Base-by-base conservation (phyloP, 2,797 vertebrate genomes). In the Anguilla anguilla region DNA sequence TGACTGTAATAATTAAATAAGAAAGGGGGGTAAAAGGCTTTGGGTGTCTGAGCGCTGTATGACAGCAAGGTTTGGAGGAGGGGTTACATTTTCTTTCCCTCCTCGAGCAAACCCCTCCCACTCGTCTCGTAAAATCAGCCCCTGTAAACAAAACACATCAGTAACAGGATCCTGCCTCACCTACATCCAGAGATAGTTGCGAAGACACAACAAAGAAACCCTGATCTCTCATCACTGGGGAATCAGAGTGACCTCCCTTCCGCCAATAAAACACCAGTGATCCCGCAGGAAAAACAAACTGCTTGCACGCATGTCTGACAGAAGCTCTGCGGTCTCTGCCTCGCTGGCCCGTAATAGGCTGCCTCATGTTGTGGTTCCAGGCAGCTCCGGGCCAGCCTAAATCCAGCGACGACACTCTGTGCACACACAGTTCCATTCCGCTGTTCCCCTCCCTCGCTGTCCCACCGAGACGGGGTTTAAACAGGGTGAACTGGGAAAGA, bases 401-500 rank as follows among this genome's bases (percentile, higher is more conserved):
- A 35, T 43, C 35, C 72, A 77, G 35, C 10, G 72, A 39, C 15
- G 13, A 35, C 72, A 39, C 72, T 79, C 3, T 13, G 74, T 1
- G 31, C 35, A 9, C 51, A 53, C 51, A 69, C 64, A 11, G 64
- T n/a, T 69, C 64, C 64, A 69, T 11, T 6, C 59, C 84, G 51
- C 74, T 86, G n/a, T 46, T 46, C 43, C 43, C 43, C 35, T 53
- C 55, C 89, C 86, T 85, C 35, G 49, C 39, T 19, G 35, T 79
- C 39, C 74, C 17, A 22, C 39, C 1, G 19, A 79, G 74, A 25
- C 39, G 22, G 74, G 74, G 17, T 79, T 79, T 49, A 79, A 43
- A 67, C 51, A 31, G 88, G 88, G 84, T 81, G 83, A 89, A 81
- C 88, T 61, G 89, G 67, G 74, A 86, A 85, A 74, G 69, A 82